A percentile compares a stretch with the other conserved stretches of the same genome.
Conservation (phyloP, 2,888 invertebrate species). For the Argyresthia albistria region DNA sequence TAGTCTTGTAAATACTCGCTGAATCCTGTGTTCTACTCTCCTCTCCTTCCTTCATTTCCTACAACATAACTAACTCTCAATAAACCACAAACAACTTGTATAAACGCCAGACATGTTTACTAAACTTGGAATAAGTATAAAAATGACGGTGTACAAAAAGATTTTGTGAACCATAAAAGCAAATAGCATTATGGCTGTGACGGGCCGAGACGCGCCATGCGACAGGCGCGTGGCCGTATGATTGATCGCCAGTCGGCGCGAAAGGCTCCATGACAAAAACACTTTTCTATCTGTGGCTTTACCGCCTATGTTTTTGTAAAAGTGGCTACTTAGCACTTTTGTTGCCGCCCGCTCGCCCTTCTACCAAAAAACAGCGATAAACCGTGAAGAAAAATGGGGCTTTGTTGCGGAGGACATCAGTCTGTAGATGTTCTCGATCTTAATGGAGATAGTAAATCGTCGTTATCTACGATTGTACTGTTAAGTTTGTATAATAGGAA, state of each 20-base stretch:
- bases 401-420: constrained; percentile 4
- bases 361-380: constrained; percentile 3
- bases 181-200: constrained; percentile 7
- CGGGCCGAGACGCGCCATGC: not conserved
- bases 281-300: constrained; percentile 8
- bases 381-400: constrained; percentile 7
- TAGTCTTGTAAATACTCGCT: too few species aligned
- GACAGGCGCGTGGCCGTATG: not conserved
- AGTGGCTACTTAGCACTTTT: constrained; percentile 21
- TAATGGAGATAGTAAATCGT: constrained; percentile 7
- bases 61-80: too few species aligned
- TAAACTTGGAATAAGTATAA: not conserved
- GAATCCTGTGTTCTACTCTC: too few species aligned
- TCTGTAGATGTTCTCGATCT: not conserved
- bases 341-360: constrained; percentile 13
- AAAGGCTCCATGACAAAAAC: constrained; percentile 9
- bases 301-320: constrained; percentile 24
- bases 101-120: not conserved
- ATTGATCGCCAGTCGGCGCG: constrained; percentile 8
- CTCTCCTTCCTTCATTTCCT: too few species aligned
- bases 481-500: not conserved
- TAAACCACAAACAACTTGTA: not conserved
- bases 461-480: not conserved
- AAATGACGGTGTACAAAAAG: constrained; percentile 6
- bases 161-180: constrained; percentile 7